Evolutionary conservation across 1,140 invertebrate species (phyloP).

Genomic region (Reticulitermes speratus): DNA sequence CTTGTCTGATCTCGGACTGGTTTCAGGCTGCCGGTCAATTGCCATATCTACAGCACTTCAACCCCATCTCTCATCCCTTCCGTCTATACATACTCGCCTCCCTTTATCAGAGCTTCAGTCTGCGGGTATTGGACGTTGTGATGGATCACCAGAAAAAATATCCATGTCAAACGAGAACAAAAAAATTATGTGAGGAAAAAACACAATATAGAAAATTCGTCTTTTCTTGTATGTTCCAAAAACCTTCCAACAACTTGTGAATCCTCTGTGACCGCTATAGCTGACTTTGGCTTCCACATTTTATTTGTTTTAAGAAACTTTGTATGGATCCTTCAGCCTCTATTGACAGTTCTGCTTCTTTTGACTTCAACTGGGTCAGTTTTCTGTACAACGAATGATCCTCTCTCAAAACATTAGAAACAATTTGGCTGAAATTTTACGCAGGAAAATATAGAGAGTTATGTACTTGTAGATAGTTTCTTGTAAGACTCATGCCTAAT

Average conservation of each 20-base stretch:
- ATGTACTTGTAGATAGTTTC: too few species aligned
- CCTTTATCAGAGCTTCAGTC: neutral
- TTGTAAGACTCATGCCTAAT: too few species aligned
- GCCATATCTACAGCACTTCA: neutral
- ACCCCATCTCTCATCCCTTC: neutral
- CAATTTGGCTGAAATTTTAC: too few species aligned
- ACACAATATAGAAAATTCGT: neutral
- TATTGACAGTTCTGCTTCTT: neutral
- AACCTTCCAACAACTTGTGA: neutral
- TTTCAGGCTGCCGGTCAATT: neutral
- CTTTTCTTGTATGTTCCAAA: neutral
- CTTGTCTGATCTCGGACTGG: neutral
- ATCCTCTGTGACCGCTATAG: neutral
- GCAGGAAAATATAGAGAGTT: too few species aligned
- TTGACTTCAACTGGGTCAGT: neutral
- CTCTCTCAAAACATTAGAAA: too few species aligned
- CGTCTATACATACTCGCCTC: neutral
- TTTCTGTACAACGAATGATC: neutral
- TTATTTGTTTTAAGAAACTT: neutral
- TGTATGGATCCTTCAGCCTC: neutral
- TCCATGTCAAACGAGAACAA: neutral
- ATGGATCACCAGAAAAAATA: slow-evolving; percentile 16
- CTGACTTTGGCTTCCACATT: neutral
- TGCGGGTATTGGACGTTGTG: neutral
- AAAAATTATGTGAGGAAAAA: neutral